Evolutionary conservation across 2,797 vertebrate species (phyloP), one percentile per base, ranked within the genome.

Genomic region (Anolis apletophallus): DNA sequence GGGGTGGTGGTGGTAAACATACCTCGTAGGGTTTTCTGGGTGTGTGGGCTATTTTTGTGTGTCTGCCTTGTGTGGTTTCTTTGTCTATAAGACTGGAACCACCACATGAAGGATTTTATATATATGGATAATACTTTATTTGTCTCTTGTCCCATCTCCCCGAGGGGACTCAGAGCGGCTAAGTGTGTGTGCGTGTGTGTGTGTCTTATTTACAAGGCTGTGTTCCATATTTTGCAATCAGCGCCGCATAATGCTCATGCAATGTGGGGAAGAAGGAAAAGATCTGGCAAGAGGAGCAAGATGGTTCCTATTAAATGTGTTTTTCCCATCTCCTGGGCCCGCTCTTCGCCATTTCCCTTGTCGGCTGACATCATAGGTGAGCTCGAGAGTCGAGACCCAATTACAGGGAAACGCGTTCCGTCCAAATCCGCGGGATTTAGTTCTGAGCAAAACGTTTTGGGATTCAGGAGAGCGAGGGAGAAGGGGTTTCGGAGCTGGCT

Each of bases 401-500:
- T 57, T 57, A 52, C 16, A 8, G 14, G 34, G 34, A 59, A 59
- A 46, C 32, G 9, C 7, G 26, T 3, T 68, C 68, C 8, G 2
- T 75, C 12, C 11, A 61, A 73, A 74, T 34, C 57, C n/a, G 3
- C 13, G 7, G 40, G 26, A 50, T n/a, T 36, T n/a, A n/a, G 8
- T 74, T 32, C 26, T 2, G 26, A 21, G 16, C 29, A 76, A 23
- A 13, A 19, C 1, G 13, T 68, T 23, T 50, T 34, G 11, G 1
- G 72, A 64, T 75, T 36, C 8, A 40, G 26, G 34, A 2, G 19
- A 40, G 34, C 14, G 3, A 4, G 34, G 19, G 71, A 23, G 36
- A 73, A 50, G 64, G 57, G 40, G 23, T 1, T 88, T 80, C 32
- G 29, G 46, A 54, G 79, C 16, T 84, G 75, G 64, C 72, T 84